Conservation (phyloP, 2,888 invertebrate species). For the Melolontha melolontha region DNA sequence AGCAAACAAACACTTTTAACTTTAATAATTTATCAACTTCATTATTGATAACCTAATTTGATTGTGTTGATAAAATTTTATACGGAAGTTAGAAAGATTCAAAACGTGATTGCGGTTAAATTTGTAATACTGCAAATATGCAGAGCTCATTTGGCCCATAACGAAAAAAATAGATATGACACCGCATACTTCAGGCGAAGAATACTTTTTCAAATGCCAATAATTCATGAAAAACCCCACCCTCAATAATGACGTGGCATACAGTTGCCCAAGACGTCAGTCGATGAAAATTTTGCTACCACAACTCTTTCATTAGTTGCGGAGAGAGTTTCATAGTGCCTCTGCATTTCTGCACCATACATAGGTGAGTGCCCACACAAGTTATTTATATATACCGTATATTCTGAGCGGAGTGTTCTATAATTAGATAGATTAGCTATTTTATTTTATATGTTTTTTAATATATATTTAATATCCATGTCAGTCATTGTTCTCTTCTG, state of each 20-base stretch:
- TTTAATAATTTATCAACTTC: no score
- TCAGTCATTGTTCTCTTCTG: no score
- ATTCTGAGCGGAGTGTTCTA: constrained; percentile 9
- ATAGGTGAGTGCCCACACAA: constrained; percentile 39
- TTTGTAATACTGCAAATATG: no score
- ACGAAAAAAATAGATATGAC: background rate
- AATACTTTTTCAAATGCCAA: constrained; percentile 22
- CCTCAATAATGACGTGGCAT: constrained; percentile 33
- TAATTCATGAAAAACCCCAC: constrained; percentile 38
- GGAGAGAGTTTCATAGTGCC: constrained; percentile 38
- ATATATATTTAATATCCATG: no score
- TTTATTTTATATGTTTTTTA: background rate
- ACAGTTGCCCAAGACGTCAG: constrained; percentile 32
- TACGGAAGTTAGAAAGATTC: no score
- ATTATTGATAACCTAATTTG: no score
- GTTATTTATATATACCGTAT: constrained; percentile 26
- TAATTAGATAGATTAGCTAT: constrained; percentile 13
- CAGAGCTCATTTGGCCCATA: no score
- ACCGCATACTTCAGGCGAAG: background rate
- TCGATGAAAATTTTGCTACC: constrained; percentile 35
- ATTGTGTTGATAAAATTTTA: no score
- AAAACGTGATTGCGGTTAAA: no score
- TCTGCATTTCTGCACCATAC: constrained; percentile 10
- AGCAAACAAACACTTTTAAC: no score
- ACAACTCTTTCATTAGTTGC: constrained; percentile 37